phyloP scores from a whole-genome alignment of 1,140 invertebrate species.

The Procambarus clarkii region DNA sequence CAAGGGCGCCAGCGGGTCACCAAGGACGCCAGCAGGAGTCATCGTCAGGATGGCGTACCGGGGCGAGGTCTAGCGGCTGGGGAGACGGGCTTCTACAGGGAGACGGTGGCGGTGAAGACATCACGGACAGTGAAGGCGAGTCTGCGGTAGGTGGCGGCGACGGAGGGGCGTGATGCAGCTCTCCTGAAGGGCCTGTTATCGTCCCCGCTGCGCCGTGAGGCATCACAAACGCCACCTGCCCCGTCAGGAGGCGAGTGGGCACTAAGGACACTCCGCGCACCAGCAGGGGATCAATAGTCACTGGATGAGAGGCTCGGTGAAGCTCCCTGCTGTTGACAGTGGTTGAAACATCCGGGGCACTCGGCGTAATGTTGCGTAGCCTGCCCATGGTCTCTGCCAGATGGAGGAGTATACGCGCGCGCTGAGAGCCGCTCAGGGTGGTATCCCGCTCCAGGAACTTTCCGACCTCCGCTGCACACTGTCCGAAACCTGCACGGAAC shows the following conservation, averaged over 20 bases:
- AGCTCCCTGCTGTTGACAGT: slow-evolving; percentile 77
- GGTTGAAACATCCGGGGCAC: background rate
- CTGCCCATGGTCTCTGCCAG: slow-evolving; percentile 38
- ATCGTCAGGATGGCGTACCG: slow-evolving; percentile 48
- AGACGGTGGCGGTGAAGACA: slow-evolving; percentile 38
- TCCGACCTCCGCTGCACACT: slow-evolving; percentile 57
- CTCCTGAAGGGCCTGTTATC: background rate
- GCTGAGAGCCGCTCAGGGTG: slow-evolving; percentile 23
- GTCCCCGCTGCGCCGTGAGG: slow-evolving; percentile 42
- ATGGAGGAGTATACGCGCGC: slow-evolving; percentile 49
- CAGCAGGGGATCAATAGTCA: slow-evolving; percentile 78
- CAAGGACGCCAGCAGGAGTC: slow-evolving; percentile 61
- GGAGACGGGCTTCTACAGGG: slow-evolving; percentile 58
- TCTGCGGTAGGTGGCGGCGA: slow-evolving; percentile 46
- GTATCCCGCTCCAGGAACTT: slow-evolving; percentile 50
- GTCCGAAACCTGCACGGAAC: slow-evolving; percentile 53
- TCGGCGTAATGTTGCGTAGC: slow-evolving; percentile 1
- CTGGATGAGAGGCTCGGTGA: slow-evolving; percentile 3
- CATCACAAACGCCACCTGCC: slow-evolving; percentile 40
- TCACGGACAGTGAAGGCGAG: slow-evolving; percentile 42
- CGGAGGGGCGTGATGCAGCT: slow-evolving; percentile 50
- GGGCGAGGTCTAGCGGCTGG: slow-evolving; percentile 56
- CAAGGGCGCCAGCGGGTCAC: slow-evolving; percentile 17
- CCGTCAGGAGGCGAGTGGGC: slow-evolving; percentile 35
- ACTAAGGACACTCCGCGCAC: slow-evolving; percentile 82